Percentiles rank a stretch among this genome's conserved stretches.
These are phyloP conservation scores for Hedychridium roseum DNA, from an alignment of 2,888 invertebrate genomes.

Conservation along the genomic window DNA sequence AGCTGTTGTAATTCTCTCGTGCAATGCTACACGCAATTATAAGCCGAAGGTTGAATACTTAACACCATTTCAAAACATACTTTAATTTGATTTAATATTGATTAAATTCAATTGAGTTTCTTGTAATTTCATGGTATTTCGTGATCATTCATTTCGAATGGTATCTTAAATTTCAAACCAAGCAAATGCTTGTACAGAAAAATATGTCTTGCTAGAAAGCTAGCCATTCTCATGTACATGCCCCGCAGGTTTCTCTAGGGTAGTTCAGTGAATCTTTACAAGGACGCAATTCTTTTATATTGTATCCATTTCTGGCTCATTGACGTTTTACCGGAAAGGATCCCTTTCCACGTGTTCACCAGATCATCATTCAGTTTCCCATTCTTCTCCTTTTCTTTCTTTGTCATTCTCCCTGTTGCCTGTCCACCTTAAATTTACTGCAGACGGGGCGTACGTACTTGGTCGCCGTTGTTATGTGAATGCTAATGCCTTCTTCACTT, in stretches of 20 bases:
- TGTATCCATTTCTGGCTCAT: neutral
- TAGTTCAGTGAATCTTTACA: neutral
- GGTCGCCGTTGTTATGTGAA: neutral
- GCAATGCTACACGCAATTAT: too few relatives aligned
- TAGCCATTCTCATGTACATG: neutral
- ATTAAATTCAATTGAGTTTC: neutral
- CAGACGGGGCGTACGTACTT: neutral
- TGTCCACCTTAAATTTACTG: neutral
- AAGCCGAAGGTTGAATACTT: too few relatives aligned
- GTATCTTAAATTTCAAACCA: neutral
- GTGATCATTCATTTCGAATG: neutral
- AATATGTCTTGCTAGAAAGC: neutral
- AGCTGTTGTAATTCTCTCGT: neutral
- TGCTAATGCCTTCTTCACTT: neutral
- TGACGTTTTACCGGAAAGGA: neutral
- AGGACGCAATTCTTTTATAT: neutral
- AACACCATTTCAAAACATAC: too few relatives aligned
- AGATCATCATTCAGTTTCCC: slow-evolving; percentile 2
- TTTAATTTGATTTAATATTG: too few relatives aligned
- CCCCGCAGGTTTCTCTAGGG: neutral
- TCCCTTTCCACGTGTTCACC: slow-evolving; percentile 19
- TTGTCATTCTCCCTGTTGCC: slow-evolving; percentile 4
- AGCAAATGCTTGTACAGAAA: neutral
- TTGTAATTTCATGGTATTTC: neutral
- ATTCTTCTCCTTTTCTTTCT: neutral